Evolutionary conservation across 2,113 vertebrate genomes (phyloP).

Genomic region (Pampusana beccarii): DNA sequence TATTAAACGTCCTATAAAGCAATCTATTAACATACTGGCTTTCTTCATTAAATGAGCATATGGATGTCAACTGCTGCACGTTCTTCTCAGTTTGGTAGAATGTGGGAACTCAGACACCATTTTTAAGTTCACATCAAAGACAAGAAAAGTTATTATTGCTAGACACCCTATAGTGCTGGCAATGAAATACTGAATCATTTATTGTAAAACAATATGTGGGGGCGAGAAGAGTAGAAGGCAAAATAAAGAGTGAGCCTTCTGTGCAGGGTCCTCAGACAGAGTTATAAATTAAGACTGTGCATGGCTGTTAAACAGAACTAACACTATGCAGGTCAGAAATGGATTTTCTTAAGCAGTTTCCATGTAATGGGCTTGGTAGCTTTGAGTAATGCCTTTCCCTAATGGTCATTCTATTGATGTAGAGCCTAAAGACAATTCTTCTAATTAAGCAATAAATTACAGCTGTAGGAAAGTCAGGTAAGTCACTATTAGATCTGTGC

Average conservation of each 20-base stretch:
- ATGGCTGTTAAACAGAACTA: slow-evolving; percentile 30
- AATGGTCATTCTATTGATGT: slow-evolving; percentile 46
- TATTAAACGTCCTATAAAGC: not conserved
- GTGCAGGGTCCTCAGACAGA: not conserved
- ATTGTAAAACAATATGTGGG: not conserved
- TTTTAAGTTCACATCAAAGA: not conserved
- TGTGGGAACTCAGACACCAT: not conserved
- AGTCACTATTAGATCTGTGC: not conserved
- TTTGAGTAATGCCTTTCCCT: slow-evolving; percentile 51
- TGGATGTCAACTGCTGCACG: not conserved
- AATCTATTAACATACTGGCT: not conserved
- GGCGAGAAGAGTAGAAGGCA: not conserved
- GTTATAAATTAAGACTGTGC: slow-evolving; percentile 23
- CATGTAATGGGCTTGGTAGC: not conserved
- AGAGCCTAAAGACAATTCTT: slow-evolving; percentile 39
- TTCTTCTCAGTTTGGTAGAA: not conserved
- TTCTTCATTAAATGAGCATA: not conserved
- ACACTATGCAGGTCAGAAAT: not conserved
- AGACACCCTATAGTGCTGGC: not conserved
- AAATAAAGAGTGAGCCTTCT: not conserved
- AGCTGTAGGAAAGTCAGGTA: slow-evolving; percentile 21
- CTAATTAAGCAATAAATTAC: slow-evolving; percentile 67
- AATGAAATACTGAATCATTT: slow-evolving; percentile 14
- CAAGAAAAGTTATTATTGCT: not conserved
- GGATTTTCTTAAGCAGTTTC: slow-evolving; percentile 38